Conservation (phyloP, 2,797 vertebrate genomes). For the Bovichtus diacanthus region DNA sequence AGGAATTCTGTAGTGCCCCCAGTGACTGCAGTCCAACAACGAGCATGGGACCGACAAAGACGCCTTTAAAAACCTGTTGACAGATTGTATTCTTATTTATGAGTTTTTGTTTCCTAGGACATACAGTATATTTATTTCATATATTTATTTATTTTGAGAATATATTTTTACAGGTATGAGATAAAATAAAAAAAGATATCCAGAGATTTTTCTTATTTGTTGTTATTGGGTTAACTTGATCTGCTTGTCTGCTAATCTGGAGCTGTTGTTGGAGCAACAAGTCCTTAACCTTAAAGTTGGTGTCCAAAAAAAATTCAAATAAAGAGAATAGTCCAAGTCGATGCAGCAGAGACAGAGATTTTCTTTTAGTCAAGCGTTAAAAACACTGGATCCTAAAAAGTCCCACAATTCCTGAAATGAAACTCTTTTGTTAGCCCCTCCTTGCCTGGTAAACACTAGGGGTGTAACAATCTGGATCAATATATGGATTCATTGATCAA, state of each 20-base stretch:
- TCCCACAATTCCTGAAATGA: neutral
- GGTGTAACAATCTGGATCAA: too few species aligned
- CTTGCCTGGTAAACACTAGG: neutral
- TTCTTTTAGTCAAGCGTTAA: neutral
- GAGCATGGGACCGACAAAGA: conserved; percentile 66
- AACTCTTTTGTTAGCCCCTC: neutral
- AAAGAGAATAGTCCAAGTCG: neutral
- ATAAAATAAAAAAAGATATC: conserved; percentile 80
- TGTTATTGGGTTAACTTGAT: conserved; percentile 18
- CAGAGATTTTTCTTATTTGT: conserved; percentile 54
- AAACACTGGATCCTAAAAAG: neutral
- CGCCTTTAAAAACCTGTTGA: conserved; percentile 74
- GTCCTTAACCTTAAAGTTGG: neutral
- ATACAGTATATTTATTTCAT: conserved; percentile 98
- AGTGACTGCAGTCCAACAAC: conserved; percentile 54
- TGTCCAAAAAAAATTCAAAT: neutral
- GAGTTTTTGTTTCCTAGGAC: conserved; percentile 91
- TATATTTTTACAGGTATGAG: conserved; percentile 99
- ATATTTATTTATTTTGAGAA: conserved; percentile 99
- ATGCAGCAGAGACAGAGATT: neutral
- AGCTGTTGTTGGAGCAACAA: neutral
- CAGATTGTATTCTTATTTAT: conserved; percentile 91
- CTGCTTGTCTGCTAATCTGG: neutral
- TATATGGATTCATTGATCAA: too few species aligned
- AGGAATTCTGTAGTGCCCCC: conserved; percentile 70